Conservation (phyloP, 2,113 vertebrate genomes). For the Python bivittatus region DNA sequence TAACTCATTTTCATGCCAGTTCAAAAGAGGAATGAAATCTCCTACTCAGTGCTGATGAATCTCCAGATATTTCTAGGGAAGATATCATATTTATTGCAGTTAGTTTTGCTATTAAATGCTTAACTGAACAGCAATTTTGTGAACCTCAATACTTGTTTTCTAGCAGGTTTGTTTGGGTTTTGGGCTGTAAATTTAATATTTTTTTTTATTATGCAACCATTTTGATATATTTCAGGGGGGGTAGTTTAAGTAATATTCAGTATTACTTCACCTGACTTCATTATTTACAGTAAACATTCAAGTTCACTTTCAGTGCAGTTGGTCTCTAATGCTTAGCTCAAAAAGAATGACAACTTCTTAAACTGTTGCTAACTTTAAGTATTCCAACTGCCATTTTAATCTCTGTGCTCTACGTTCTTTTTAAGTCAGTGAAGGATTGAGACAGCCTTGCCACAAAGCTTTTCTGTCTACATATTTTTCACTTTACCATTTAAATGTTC, state of each 20-base stretch:
- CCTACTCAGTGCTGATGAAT: background rate
- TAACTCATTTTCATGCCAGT: background rate
- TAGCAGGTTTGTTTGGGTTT: background rate
- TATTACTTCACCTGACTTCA: background rate
- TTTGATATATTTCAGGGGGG: background rate
- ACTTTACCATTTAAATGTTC: constrained; percentile 88
- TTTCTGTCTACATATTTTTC: background rate
- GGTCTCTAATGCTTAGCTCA: background rate
- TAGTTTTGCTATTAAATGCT: background rate
- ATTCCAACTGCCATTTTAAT: background rate
- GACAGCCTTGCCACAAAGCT: background rate
- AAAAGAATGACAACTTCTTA: background rate
- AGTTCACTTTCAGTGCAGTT: background rate
- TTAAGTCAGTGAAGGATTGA: background rate
- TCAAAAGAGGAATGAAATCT: background rate
- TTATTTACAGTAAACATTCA: background rate
- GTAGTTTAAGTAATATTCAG: background rate
- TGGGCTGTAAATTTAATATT: background rate
- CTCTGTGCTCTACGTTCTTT: background rate
- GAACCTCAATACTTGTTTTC: background rate
- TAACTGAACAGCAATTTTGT: background rate
- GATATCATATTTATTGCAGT: background rate
- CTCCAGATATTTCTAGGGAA: background rate
- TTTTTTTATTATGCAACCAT: background rate
- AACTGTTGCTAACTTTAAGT: background rate